phyloP scores from a whole-genome alignment of 2,113 vertebrate genomes.

The Marmota flaviventris region DNA sequence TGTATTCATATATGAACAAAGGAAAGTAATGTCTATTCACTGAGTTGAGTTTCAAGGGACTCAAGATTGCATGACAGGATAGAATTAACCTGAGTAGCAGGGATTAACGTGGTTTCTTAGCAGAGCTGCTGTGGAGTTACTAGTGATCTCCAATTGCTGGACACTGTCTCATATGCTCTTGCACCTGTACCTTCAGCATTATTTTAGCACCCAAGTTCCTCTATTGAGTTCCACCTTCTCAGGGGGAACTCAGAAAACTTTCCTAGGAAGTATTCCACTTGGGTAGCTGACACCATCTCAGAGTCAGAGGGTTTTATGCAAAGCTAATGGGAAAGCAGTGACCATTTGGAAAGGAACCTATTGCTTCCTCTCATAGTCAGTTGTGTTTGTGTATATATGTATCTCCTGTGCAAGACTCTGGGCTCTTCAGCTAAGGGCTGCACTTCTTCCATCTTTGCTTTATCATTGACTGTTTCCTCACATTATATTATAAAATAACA shows the following conservation, averaged over 20 bases:
- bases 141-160: not conserved
- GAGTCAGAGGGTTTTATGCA: not conserved
- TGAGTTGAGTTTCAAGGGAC: not conserved
- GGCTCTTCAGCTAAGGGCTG: not conserved
- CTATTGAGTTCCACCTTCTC: not conserved
- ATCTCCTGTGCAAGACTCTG: not conserved
- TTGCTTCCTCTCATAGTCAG: not conserved
- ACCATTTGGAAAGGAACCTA: not conserved
- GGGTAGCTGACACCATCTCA: not conserved
- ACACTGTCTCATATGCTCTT: not conserved
- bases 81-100: slow-evolving; percentile 35
- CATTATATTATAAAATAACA: not conserved
- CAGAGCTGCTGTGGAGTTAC: not conserved
- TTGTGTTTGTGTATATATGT: not conserved
- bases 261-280: not conserved
- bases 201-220: not conserved
- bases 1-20: no score
- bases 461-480: not conserved
- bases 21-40: no score
- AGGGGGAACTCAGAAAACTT: not conserved
- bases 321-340: not conserved
- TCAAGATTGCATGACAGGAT: not conserved
- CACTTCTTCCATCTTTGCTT: not conserved
- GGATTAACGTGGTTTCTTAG: not conserved
- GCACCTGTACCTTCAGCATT: not conserved